A percentile compares a stretch with the other conserved stretches of the same genome.
phyloP scores from a whole-genome alignment of 2,888 invertebrate genomes.

The Belgica antarctica region DNA sequence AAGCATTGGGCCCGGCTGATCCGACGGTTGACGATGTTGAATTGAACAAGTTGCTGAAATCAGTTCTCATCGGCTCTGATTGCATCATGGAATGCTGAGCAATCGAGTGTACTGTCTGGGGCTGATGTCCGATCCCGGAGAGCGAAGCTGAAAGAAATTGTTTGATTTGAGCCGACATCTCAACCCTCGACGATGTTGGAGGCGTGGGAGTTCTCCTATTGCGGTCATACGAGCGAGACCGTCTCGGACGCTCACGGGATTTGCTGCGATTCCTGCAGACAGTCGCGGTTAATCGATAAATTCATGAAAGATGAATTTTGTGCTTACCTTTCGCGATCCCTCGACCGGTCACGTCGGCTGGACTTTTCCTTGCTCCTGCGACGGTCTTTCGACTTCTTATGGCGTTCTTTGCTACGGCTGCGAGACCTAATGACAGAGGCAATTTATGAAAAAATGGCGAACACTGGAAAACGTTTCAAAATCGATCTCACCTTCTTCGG shows the following conservation, averaged over 20 bases:
- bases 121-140: not conserved
- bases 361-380: slow-evolving; percentile 45
- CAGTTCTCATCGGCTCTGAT: slow-evolving; percentile 1
- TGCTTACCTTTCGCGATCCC: slow-evolving; percentile 25
- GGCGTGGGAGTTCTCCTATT: not conserved
- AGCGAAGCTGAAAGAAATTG: slow-evolving; percentile 39
- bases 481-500: slow-evolving; percentile 50
- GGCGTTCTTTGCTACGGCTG: slow-evolving; percentile 46
- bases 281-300: not conserved
- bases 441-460: slow-evolving; percentile 45
- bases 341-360: slow-evolving; percentile 49
- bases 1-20: not conserved
- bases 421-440: slow-evolving; percentile 27
- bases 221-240: slow-evolving; percentile 9
- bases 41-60: slow-evolving; percentile 38
- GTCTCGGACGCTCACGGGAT: not conserved
- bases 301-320: not conserved
- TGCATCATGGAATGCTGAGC: not conserved
- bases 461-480: not conserved
- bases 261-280: slow-evolving; percentile 5
- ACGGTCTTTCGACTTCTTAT: slow-evolving; percentile 46
- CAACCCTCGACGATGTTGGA: not conserved
- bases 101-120: slow-evolving; percentile 16
- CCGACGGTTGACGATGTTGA: not conserved
- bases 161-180: slow-evolving; percentile 34